A percentile compares a stretch with the other conserved stretches of the same genome.
Evolutionary conservation across 2,113 vertebrate species (phyloP).

Genomic region (Scomber colias): DNA sequence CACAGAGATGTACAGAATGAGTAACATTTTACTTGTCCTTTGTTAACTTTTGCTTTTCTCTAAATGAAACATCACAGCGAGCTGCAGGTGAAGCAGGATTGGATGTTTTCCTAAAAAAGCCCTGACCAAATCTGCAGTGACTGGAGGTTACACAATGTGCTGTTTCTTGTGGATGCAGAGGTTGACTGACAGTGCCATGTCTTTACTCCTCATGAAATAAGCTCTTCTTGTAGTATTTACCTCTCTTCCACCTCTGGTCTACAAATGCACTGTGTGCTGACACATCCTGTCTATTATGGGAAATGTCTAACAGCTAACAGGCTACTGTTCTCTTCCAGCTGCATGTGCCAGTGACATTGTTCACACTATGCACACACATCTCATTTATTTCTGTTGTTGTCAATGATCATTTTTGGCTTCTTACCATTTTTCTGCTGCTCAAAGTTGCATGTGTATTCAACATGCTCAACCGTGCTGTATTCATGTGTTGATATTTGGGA

Average conservation of each 20-base stretch:
- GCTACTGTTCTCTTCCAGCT: constrained; percentile 21
- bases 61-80: not conserved
- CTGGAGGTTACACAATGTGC: constrained; percentile 8
- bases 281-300: constrained; percentile 49
- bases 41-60: not conserved
- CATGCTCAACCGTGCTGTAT: constrained; percentile 39
- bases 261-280: constrained; percentile 40
- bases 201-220: constrained; percentile 42
- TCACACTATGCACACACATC: constrained; percentile 22
- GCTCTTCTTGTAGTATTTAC: constrained; percentile 50
- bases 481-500: constrained; percentile 53
- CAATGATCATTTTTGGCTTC: constrained; percentile 30
- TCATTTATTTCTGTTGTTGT: constrained; percentile 55
- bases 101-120: not conserved
- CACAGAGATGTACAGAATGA: not conserved
- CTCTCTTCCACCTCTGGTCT: constrained; percentile 42
- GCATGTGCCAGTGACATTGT: constrained; percentile 32
- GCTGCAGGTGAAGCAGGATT: not conserved
- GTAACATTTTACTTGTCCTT: not conserved
- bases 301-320: constrained; percentile 38
- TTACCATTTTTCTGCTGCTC: constrained; percentile 29
- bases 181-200: constrained; percentile 52
- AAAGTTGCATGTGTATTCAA: constrained; percentile 48
- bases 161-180: constrained; percentile 20
- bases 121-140: constrained; percentile 27